Evolutionary conservation across 2,113 vertebrate species (phyloP), one percentile per base, ranked within the genome.

Genomic region (Antechinus flavipes): DNA sequence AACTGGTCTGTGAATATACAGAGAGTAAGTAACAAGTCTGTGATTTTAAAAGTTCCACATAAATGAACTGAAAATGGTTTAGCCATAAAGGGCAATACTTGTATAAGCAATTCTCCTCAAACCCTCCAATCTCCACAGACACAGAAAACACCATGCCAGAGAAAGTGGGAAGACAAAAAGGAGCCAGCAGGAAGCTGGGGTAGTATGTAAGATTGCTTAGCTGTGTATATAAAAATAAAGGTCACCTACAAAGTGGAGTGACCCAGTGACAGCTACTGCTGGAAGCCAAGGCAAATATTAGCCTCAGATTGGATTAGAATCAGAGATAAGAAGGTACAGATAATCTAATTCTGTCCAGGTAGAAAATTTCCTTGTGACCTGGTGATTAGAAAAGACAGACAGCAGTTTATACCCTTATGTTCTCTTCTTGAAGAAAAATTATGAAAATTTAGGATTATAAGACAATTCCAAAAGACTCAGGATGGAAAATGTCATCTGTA

Each of bases 301-400:
- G 1, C 49, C 30, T 92, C 54, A 92, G 16, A 19, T 10, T 56
- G 68, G 24, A 90, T 4, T 92, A 19, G 42, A 91, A 96, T 92
- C 91, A 95, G 95, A 93, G 93, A 19, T 27, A 94, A 93, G 14
- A 23, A 93, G 91, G 56, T 22, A 24, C 30, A 89, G 90, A 2
- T 26, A 30, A 49, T 94, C 92, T 42, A 42, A 27, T 58, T 76
- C n/a, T 55, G 8, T 46, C 54, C 47, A 91, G 90, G 14, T 24
- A 90, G 50, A 42, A 14, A 91, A 46, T 61, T 90, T 91, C 94
- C 90, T 35, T 89, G 11, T 68, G 54, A 19, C 49, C 8, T 47
- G 47, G 3, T 92, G 46, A 68, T 16, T 19, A 23, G 91, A 55
- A 89, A 92, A 89, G 93, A 89, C 68, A 84, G 68, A 84, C 6